Evolutionary conservation across 1,140 invertebrate species (phyloP).

Genomic region (Drosophila setifemur): DNA sequence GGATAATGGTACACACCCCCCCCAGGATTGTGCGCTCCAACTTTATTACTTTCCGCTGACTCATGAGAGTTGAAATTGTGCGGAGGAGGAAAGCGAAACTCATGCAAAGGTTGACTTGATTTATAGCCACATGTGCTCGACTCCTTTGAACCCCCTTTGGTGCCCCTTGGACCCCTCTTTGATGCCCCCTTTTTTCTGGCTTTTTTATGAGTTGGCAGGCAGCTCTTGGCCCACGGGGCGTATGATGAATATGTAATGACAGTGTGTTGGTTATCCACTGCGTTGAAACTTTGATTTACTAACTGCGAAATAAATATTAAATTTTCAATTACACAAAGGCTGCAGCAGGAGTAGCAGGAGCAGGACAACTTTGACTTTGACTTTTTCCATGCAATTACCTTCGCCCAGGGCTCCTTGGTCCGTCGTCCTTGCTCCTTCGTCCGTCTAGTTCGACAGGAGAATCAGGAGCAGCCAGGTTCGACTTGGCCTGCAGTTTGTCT

Average conservation of each 20-base stretch:
- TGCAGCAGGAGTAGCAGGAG: neutral
- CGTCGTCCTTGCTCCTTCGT: neutral
- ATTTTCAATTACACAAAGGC: constrained; percentile 71
- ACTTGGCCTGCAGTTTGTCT: constrained; percentile 34
- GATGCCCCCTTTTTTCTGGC: too few species aligned
- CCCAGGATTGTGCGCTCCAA: constrained; percentile 9
- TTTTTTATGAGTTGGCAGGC: constrained; percentile 34
- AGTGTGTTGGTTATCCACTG: constrained; percentile 61
- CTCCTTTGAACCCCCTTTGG: constrained; percentile 5
- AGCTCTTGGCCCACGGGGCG: constrained; percentile 47
- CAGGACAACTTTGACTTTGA: constrained; percentile 47
- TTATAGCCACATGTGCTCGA: constrained; percentile 56
- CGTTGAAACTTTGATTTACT: constrained; percentile 76
- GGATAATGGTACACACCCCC: constrained; percentile 36
- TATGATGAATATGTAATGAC: constrained; percentile 77
- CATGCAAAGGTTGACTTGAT: constrained; percentile 78
- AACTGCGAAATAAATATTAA: constrained; percentile 81
- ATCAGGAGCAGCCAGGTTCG: constrained; percentile 35
- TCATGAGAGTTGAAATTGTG: constrained; percentile 36
- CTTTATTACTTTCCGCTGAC: constrained; percentile 78
- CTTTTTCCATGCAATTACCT: constrained; percentile 80
- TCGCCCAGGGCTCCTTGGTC: constrained; percentile 19
- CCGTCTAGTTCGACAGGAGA: constrained; percentile 46
- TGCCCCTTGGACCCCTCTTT: too few species aligned
- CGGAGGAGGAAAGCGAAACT: constrained; percentile 52